Percentiles rank a stretch among this genome's conserved stretches.
phyloP scores from a whole-genome alignment of 2,888 invertebrate genomes.

The Aphrophora alni region DNA sequence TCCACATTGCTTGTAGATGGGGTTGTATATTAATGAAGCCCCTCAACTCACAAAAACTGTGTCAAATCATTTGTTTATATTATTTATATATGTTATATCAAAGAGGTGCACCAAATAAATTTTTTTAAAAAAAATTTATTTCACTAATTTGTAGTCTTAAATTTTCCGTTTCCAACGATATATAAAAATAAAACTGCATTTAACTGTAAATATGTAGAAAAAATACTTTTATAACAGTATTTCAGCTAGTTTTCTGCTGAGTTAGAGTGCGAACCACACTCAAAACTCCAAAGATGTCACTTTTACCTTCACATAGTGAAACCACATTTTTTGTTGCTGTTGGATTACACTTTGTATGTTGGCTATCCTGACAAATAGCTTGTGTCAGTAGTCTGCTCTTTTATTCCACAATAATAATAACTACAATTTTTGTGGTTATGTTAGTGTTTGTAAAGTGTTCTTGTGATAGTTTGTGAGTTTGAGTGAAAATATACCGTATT shows the following conservation, averaged over 20 bases:
- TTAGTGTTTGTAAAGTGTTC: constrained; percentile 7
- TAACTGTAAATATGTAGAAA: too few relatives aligned
- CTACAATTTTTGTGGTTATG: background rate
- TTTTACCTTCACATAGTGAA: constrained; percentile 17
- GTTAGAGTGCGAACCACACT: background rate
- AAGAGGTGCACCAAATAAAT: too few relatives aligned
- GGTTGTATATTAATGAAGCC: too few relatives aligned
- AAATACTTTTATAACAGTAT: constrained; percentile 16
- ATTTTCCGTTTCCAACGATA: too few relatives aligned
- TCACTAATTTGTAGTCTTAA: too few relatives aligned
- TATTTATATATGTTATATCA: too few relatives aligned
- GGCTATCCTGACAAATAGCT: constrained; percentile 11
- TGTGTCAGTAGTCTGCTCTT: background rate
- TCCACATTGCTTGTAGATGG: too few relatives aligned
- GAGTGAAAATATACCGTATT: background rate
- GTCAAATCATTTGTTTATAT: too few relatives aligned
- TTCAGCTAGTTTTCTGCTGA: constrained; percentile 15
- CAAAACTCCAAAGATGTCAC: background rate
- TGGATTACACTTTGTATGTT: background rate
- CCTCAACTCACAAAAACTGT: too few relatives aligned
- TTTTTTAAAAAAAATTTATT: too few relatives aligned
- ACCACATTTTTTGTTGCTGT: background rate
- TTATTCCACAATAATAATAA: background rate
- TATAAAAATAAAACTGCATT: too few relatives aligned
- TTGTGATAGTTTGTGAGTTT: background rate